Conservation (phyloP, 1,140 invertebrate genomes). For the Anoplolepis gracilipes region DNA sequence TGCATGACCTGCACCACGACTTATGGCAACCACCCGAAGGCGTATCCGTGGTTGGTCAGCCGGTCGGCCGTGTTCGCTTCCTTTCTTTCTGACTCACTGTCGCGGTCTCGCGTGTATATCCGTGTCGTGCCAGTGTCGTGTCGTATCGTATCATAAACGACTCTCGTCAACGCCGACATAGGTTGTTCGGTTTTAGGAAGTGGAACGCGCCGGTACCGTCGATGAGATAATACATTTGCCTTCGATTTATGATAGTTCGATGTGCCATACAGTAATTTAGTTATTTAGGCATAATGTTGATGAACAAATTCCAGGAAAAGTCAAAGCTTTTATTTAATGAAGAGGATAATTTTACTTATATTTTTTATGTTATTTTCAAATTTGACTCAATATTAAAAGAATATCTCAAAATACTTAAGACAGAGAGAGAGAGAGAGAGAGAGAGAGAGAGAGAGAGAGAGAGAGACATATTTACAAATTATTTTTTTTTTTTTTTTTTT, state of each 20-base stretch:
- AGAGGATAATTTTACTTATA: not conserved
- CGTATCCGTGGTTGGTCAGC: slow-evolving; percentile 78
- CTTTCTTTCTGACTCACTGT: slow-evolving; percentile 39
- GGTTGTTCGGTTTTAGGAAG: slow-evolving; percentile 18
- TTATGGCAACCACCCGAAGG: slow-evolving; percentile 72
- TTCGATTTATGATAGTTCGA: slow-evolving; percentile 50
- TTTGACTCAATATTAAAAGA: not conserved
- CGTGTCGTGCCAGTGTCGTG: slow-evolving; percentile 35
- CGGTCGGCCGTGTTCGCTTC: slow-evolving; percentile 74
- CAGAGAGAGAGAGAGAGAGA: no score
- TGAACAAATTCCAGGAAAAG: not conserved
- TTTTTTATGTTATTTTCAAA: no score
- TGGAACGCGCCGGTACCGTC: slow-evolving; percentile 46
- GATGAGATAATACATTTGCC: slow-evolving; percentile 49
- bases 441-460: no score
- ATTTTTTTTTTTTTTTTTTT: not conserved
- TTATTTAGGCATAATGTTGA: not conserved
- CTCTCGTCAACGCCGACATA: slow-evolving; percentile 14
- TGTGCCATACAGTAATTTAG: not conserved
- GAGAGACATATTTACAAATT: not conserved
- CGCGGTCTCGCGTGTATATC: slow-evolving; percentile 28
- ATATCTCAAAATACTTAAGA: not conserved
- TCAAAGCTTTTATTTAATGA: not conserved
- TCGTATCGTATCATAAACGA: slow-evolving; percentile 46
- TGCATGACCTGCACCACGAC: slow-evolving; percentile 76